These are phyloP conservation scores for Laticauda colubrina DNA, from an alignment of 2,113 vertebrate genomes.

Conservation along the genomic window DNA sequence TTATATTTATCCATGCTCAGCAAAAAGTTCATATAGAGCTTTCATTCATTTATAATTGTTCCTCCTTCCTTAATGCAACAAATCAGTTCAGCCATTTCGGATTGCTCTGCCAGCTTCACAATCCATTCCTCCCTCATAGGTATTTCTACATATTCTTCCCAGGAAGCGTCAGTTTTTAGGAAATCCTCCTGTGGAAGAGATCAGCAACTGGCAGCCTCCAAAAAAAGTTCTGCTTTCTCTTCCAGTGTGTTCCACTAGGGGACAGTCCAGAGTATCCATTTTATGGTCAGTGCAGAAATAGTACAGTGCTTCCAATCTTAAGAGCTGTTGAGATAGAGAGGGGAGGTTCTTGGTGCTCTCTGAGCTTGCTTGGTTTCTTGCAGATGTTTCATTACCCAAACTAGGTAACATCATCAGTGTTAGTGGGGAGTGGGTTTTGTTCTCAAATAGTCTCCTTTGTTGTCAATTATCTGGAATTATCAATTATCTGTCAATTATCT, in stretches of 20 bases:
- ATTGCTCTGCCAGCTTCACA: not conserved
- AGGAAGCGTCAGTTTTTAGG: not conserved
- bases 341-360: not conserved
- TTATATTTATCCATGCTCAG: not conserved
- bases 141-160: not conserved
- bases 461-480: no score
- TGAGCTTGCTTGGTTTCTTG: not conserved
- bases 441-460: not conserved
- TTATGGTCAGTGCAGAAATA: not conserved
- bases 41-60: not conserved
- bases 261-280: not conserved
- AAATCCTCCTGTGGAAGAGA: not conserved
- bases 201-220: not conserved
- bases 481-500: no score
- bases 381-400: not conserved
- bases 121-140: not conserved
- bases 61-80: not conserved
- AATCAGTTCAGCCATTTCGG: not conserved
- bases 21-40: not conserved
- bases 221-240: not conserved
- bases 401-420: not conserved
- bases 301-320: not conserved
- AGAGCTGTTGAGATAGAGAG: no score
- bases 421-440: not conserved
- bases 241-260: not conserved